phyloP scores from a whole-genome alignment of 1,140 invertebrate genomes.

The Anagrus nilaparvatae region DNA sequence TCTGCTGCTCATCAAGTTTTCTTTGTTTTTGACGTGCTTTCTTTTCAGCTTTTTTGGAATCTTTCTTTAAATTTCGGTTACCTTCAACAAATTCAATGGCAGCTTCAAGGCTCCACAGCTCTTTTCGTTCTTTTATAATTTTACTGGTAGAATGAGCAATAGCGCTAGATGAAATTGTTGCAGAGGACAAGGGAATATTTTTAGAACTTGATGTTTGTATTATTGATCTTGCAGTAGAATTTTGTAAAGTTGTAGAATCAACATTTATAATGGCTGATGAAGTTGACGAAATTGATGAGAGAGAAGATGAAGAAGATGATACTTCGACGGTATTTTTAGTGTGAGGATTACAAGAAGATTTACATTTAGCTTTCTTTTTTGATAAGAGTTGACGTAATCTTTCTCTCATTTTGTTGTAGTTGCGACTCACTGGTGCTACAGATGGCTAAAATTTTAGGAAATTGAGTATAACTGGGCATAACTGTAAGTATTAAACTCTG shows the following conservation, averaged over 20 bases:
- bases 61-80: constrained; percentile 40
- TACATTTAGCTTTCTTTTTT: constrained; percentile 52
- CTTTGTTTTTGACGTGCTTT: constrained; percentile 54
- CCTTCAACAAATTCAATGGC: constrained; percentile 58
- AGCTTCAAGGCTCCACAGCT: constrained; percentile 46
- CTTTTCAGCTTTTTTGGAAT: constrained; percentile 54
- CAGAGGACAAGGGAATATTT: background rate
- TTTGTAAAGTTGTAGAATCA: constrained; percentile 5
- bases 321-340: constrained; percentile 28
- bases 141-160: background rate
- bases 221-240: constrained; percentile 24
- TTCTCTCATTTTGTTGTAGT: constrained; percentile 60
- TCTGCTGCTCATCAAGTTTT: no score
- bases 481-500: no score
- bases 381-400: constrained; percentile 48
- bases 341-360: constrained; percentile 30
- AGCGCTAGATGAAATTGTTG: no score
- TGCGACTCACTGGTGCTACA: constrained; percentile 53
- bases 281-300: constrained; percentile 23
- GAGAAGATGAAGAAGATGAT: constrained; percentile 21
- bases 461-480: no score
- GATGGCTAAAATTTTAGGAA: constrained; percentile 45
- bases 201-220: constrained; percentile 20
- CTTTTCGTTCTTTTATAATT: constrained; percentile 19
- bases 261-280: constrained; percentile 15